Base-by-base conservation (phyloP, 2,888 invertebrate genomes). In the Molanna angustata region DNA sequence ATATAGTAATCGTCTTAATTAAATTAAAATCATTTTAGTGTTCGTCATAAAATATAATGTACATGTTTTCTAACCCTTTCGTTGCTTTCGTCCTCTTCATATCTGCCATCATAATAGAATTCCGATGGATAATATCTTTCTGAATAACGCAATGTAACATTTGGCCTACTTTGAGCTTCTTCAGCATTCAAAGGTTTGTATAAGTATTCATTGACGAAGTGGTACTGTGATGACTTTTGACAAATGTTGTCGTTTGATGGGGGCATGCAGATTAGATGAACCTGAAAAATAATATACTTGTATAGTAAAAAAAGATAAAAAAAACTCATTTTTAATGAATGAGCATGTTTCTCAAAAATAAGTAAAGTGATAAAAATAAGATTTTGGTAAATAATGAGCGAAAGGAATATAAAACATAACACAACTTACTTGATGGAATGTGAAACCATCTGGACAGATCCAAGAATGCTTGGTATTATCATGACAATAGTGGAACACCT, bases 401-500 rank as follows among this genome's bases (percentile, higher is more conserved):
- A 27, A 27, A 27, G 27, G 27, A 27, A 27, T 7, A 6, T 27
- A 27, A 27, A 27, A 27, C 11, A 11, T 27, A 7, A 11, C 6
- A 27, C 27, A 7, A 6, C 27, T 27, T 44, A 88, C 88, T 80
- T 89, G 89, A 64, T 90, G 90, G 82, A 90, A 90, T 43, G 85
- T 84, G 67, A 94, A 93, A 49, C 92, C 92, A 64, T 92, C 90
- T 0, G 94, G 94, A 64, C 94, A 94, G 64, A 94, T 86, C 93
- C 94, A 94, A 2, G 93, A 93, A 70, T 94, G 93, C 65, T 86
- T 87, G 32, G 88, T 88, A 62, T 86, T 89, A 62, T 91, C 93
- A 67, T 93, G 91, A 67, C 94, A 94, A 70, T 94, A 94, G 67
- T 94, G 94, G 82, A 94, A 94, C 32, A 94, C 91, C 71, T 94